phyloP scores from a whole-genome alignment of 2,888 invertebrate genomes.

The Venusia cambrica region DNA sequence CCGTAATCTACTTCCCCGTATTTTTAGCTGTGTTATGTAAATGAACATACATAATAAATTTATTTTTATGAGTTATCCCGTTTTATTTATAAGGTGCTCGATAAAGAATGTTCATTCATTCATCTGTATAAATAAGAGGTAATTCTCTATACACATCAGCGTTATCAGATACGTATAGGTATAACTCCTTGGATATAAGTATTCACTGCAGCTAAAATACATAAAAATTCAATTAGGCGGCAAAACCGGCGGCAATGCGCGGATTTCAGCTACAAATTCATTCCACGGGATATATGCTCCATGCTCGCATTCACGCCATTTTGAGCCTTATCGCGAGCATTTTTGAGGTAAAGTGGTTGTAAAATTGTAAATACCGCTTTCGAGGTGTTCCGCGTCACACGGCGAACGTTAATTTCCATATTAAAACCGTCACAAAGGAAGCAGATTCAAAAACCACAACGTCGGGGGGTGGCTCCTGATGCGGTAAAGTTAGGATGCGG shows the following conservation, averaged over 20 bases:
- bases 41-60: no score
- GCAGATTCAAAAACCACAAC: constrained; percentile 78
- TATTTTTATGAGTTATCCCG: no score
- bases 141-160: no score
- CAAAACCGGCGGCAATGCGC: constrained; percentile 40
- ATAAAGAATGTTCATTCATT: no score
- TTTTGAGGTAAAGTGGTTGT: constrained; percentile 33
- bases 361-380: constrained; percentile 38
- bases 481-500: constrained; percentile 39
- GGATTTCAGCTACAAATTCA: constrained; percentile 58
- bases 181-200: no score
- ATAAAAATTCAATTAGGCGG: constrained; percentile 64
- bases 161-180: no score
- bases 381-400: constrained; percentile 63
- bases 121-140: no score
- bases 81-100: no score
- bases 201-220: constrained; percentile 36
- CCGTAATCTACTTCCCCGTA: no score
- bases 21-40: no score
- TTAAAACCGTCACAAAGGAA: constrained; percentile 81
- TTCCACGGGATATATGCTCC: constrained; percentile 23
- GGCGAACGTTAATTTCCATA: constrained; percentile 80
- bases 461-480: constrained; percentile 43
- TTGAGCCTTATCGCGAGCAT: constrained; percentile 32
- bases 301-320: constrained; percentile 28